Evolutionary conservation across 2,113 vertebrate species (phyloP), one percentile per base, ranked within the genome.

Genomic region (Vicugna pacos): DNA sequence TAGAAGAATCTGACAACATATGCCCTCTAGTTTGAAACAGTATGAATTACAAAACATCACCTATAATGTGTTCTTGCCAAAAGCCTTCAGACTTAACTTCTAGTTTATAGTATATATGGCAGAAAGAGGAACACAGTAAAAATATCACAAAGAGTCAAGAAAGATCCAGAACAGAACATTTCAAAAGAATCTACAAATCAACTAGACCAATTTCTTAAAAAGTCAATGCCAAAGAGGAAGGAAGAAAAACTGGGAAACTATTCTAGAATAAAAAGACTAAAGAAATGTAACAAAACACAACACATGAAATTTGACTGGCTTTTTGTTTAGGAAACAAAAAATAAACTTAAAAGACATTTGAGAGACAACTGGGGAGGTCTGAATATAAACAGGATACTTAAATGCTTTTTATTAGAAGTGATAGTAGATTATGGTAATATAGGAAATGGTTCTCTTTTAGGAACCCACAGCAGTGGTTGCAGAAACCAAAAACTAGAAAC

Each of bases 401-500:
- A 67, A 48, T 52, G 4, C 2, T 76, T 80, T 80, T 80, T 89
- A 52, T 89, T 79, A 48, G 14, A 70, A 38, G 28, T 56, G 15
- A 32, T n/a, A 72, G 89, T 12, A 82, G 6, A 84, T n/a, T 90
- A 5, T 50, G 60, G 30, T 60, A 89, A 54, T 60, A 46, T 0
- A 83, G 52, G 28, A 93, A 83, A 89, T 76, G 11, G n/a, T 8
- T 67, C 50, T 69, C 10, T 81, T 79, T 50, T 35, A 77, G 50
- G 38, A 95, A 88, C 62, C 73, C 73, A 73, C 0, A 50, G 48
- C 14, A 80, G 28, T 46, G 76, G 42, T 70, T 73, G 38, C 80
- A 85, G 65, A 73, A 96, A 90, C 16, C 26, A 90, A 64, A 93
- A 65, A 35, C 54, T 52, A 86, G 30, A 93, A 95, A 92, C 9